Evolutionary conservation across 2,113 vertebrate genomes (phyloP).

Genomic region (Pipa parva): DNA sequence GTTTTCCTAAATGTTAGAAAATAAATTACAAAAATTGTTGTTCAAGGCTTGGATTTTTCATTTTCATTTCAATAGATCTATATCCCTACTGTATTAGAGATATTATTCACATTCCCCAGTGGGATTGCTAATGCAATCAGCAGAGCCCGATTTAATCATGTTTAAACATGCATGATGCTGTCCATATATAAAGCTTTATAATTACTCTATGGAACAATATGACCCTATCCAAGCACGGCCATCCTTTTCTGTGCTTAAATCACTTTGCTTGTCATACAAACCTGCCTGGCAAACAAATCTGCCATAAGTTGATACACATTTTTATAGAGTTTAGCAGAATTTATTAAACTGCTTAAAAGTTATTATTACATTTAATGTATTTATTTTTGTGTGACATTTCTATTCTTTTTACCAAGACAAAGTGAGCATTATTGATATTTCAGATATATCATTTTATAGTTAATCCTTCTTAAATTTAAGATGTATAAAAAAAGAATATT

Average conservation of each 20-base stretch:
- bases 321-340: background rate
- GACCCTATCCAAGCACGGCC: background rate
- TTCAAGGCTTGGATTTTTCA: background rate
- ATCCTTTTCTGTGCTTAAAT: background rate
- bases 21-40: background rate
- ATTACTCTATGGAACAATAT: background rate
- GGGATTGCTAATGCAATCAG: conserved; percentile 5
- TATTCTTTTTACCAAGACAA: too few relatives aligned
- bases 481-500: too few relatives aligned
- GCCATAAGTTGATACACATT: background rate
- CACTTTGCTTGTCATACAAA: background rate
- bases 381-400: too few relatives aligned
- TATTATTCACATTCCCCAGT: background rate
- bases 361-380: too few relatives aligned
- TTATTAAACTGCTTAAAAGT: too few relatives aligned
- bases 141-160: conserved; percentile 6
- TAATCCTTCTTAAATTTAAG: too few relatives aligned
- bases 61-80: background rate
- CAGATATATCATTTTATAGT: too few relatives aligned
- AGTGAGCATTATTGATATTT: too few relatives aligned
- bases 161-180: conserved; percentile 9
- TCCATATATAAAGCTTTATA: background rate
- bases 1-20: too few relatives aligned
- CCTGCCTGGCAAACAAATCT: background rate
- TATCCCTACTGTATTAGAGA: background rate